Percentiles rank a stretch among this genome's conserved stretches.
Conservation (phyloP, 2,888 invertebrate species). For the Zaprionus lineosus region DNA sequence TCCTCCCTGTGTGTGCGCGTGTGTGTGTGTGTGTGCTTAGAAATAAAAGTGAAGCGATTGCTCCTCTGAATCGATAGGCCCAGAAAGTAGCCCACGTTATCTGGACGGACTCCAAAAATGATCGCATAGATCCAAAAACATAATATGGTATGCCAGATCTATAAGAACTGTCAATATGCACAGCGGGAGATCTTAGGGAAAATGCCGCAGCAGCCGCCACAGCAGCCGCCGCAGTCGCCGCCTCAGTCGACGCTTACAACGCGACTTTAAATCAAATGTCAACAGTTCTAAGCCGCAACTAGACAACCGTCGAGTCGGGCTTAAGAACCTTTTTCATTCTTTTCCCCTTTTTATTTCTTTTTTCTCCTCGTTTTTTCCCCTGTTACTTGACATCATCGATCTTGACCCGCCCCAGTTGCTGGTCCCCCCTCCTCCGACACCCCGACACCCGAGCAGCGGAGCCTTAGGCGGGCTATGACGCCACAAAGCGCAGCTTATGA, state of each 20-base stretch:
- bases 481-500: constrained; percentile 71
- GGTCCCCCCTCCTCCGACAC: constrained; percentile 8
- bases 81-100: constrained; percentile 32
- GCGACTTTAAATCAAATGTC: constrained; percentile 62
- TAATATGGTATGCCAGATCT: constrained; percentile 19
- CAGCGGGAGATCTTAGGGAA: constrained; percentile 55
- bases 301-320: constrained; percentile 37
- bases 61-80: too few species aligned
- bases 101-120: constrained; percentile 28
- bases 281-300: constrained; percentile 56
- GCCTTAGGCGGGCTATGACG: constrained; percentile 54
- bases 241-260: constrained; percentile 47
- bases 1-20: too few species aligned
- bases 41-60: constrained; percentile 53
- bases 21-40: too few species aligned
- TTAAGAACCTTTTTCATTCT: constrained; percentile 34
- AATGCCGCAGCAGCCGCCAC: constrained; percentile 45
- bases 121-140: constrained; percentile 36
- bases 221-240: too few species aligned
- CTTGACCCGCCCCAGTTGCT: constrained; percentile 71
- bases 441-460: background rate
- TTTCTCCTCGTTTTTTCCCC: constrained; percentile 6
- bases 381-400: constrained; percentile 70
- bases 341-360: background rate
- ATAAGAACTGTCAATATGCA: constrained; percentile 59